Conservation (phyloP, 1,140 invertebrate genomes). For the Batillaria attramentaria region DNA sequence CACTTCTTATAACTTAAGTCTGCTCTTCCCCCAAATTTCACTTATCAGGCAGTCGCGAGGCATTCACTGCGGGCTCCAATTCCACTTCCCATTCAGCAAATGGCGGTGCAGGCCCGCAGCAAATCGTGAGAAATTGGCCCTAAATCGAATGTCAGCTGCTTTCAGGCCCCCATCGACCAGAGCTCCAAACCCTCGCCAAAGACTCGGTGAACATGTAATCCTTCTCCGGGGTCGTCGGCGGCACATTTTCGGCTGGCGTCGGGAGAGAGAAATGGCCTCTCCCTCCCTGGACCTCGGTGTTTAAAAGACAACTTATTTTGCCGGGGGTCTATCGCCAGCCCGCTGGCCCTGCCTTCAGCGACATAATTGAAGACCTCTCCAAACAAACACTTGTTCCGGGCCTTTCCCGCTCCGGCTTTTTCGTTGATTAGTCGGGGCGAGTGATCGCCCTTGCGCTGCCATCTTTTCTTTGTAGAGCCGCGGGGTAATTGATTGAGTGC, state of each 20-base stretch:
- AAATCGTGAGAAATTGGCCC: constrained; percentile 37
- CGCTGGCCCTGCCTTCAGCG: constrained; percentile 20
- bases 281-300: constrained; percentile 26
- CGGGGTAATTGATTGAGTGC: constrained; percentile 40
- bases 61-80: constrained; percentile 31
- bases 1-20: not conserved
- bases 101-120: constrained; percentile 32
- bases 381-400: constrained; percentile 47
- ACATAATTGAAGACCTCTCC: constrained; percentile 43
- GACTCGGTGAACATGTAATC: constrained; percentile 29
- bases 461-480: constrained; percentile 35
- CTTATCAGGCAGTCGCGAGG: constrained; percentile 20
- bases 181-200: not conserved
- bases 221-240: constrained; percentile 6
- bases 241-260: constrained; percentile 12
- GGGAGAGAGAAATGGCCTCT: not conserved
- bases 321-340: constrained; percentile 20
- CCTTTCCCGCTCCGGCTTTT: constrained; percentile 36
- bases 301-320: constrained; percentile 48
- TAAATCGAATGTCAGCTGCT: constrained; percentile 37
- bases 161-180: constrained; percentile 28
- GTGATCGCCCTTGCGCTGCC: constrained; percentile 37
- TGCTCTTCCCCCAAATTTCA: constrained; percentile 26
- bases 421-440: constrained; percentile 40
- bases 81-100: constrained; percentile 35